Percentiles rank a stretch among this genome's conserved stretches.
Conservation (phyloP, 2,888 invertebrate species). For the Troides aeacus region DNA sequence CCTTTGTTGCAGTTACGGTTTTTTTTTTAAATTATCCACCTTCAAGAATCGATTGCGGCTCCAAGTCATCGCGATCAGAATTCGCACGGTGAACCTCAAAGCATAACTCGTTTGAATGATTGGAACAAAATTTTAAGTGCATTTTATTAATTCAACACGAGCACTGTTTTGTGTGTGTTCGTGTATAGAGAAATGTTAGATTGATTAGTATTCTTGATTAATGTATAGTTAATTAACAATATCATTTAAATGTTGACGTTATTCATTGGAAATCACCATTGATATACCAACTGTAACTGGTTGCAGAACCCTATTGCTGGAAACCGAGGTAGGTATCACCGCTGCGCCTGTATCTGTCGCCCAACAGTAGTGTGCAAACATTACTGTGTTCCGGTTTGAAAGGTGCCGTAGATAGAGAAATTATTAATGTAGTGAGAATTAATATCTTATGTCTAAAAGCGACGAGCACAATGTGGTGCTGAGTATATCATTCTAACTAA, state of each 20-base stretch:
- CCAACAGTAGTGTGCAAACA: too few relatives aligned
- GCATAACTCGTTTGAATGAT: slow-evolving; percentile 55
- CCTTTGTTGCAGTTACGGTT: slow-evolving; percentile 64
- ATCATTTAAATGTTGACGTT: background rate
- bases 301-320: too few relatives aligned
- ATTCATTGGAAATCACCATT: background rate
- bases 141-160: slow-evolving; percentile 29
- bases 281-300: too few relatives aligned
- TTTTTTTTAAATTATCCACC: slow-evolving; percentile 67
- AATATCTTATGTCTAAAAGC: too few relatives aligned
- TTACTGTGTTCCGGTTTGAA: too few relatives aligned
- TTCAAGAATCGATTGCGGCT: slow-evolving; percentile 64
- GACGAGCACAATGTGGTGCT: too few relatives aligned
- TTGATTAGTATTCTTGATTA: background rate
- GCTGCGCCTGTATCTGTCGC: too few relatives aligned
- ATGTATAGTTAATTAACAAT: background rate
- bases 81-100: slow-evolving; percentile 71
- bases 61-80: slow-evolving; percentile 57
- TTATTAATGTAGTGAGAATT: too few relatives aligned
- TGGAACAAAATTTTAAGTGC: slow-evolving; percentile 47
- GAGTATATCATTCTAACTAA: too few relatives aligned
- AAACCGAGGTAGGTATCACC: too few relatives aligned
- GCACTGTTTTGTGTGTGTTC: slow-evolving; percentile 30
- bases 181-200: slow-evolving; percentile 17
- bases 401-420: too few relatives aligned